Percentiles rank a stretch among this genome's conserved stretches.
phyloP scores from a whole-genome alignment of 2,888 invertebrate genomes.

The Podabrus alpinus region DNA sequence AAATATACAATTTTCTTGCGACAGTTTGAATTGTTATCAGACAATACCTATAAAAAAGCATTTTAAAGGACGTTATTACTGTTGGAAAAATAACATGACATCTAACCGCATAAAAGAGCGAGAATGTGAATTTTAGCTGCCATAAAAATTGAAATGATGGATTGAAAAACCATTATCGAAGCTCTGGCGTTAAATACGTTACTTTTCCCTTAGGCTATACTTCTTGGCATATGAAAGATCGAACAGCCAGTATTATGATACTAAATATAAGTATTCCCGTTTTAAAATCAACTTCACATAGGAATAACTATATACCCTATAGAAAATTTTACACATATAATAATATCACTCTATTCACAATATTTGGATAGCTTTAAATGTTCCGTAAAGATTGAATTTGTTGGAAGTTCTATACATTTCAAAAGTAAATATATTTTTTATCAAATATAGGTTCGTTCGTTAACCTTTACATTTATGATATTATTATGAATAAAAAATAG shows the following conservation, averaged over 20 bases:
- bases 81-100: constrained; percentile 27
- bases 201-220: constrained; percentile 30
- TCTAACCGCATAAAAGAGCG: constrained; percentile 25
- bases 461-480: background rate
- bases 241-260: constrained; percentile 26
- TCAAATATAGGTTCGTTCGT: background rate
- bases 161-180: constrained; percentile 37
- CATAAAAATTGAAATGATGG: constrained; percentile 40
- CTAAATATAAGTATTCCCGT: constrained; percentile 22
- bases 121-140: constrained; percentile 35
- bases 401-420: background rate
- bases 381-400: constrained; percentile 1
- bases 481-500: background rate
- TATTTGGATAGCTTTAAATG: constrained; percentile 6
- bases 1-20: background rate
- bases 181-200: constrained; percentile 31
- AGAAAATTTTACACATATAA: constrained; percentile 1
- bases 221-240: constrained; percentile 29
- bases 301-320: constrained; percentile 17
- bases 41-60: constrained; percentile 13
- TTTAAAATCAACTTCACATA: constrained; percentile 21
- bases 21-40: constrained; percentile 8
- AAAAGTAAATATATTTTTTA: background rate
- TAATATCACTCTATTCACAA: background rate
- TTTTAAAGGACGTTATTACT: constrained; percentile 20